Base-by-base conservation (phyloP, 2,797 vertebrate species). In the Gephyroberyx darwinii region DNA sequence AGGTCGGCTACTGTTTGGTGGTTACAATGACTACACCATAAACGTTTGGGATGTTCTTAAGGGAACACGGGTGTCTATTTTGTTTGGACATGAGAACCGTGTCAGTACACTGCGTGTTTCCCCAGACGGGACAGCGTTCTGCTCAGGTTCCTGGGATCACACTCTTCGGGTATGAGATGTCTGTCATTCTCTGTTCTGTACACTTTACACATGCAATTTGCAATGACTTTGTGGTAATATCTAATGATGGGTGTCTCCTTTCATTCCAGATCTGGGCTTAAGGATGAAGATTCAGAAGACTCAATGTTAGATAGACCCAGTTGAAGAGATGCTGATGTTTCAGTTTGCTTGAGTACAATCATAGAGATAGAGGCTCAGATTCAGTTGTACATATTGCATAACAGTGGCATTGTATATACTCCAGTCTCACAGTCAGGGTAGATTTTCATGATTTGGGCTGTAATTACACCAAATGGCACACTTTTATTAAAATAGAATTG, bases 21-120 rank as follows among this genome's bases (percentile, higher is more conserved):
- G 98, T 50, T 99, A 99, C 82, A 99, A 99, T 0, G 98, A 99
- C 87, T 99, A 99, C 86, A 99, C 98, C 82, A 99, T 99, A 82
- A 99, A 99, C 0, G 96, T 99, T 55, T 99, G 98, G 98, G 98
- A 99, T 20, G 98, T 99, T 69, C 94, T 99, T 74, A 99, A 99
- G 88, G 98, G 98, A 10, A 95, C 96, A 5, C 93, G 98, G 0
- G 97, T 98, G 31, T 96, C 98, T 71, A 98, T 99, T 67, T 90
- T 99, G 65, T 99, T 99, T 64, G 98, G 98, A 22, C 98, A 99
- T 0, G 98, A 99, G 81, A 99, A 99, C 84, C 95, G 98, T 0
- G 97, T 99, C 77, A 98, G 98, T 71, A 97, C 98, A 0, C 91
- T 99, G 73, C 94, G 97, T 0, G 95, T 99, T 2, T 99, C 98